Base-by-base conservation (phyloP, 2,797 vertebrate species). In the Enteromius unitaeniatus region DNA sequence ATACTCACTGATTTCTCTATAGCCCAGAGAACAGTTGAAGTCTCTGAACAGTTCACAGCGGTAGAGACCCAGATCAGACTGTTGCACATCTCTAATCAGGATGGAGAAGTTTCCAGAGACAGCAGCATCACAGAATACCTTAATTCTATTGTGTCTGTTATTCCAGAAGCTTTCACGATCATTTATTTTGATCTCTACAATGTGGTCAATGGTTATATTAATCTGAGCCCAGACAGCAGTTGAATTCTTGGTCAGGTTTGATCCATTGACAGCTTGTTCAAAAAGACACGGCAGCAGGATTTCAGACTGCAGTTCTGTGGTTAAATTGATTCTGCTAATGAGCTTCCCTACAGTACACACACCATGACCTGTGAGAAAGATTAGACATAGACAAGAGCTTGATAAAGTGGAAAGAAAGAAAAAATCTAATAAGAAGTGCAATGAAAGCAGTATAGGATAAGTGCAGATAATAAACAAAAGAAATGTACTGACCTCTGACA, bases 91-190 rank as follows among this genome's bases (percentile, higher is more conserved):
- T 26, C 4, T 28, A 49, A 83, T 47, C 2, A 81, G 42, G 53
- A 86, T 81, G 81, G 85, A 86, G 83, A 88, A 85, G 51, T 86
- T 78, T 78, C 85, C 85, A 53, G 79, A 69, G 53, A 26, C 69
- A 17, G 45, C 55, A 8, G 5, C n/a, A 0, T 34, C 2, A 45
- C 34, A 1, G 19, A 82, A 86, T 4, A 5, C 0, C 1, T 77
- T 53, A 51, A 88, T 58, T 70, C 70, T 83, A 2, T 40, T 1
- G 6, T 0, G 0, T 74, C 40, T 82, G 14, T 3, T 1, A 51
- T 34, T 15, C 85, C 87, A 88, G 79, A 45, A 47, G 0, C 0
- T 23, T 60, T 0, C 1, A 0, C 0, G 7, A 53, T 2, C 70
- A 31, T 26, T 31, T 75, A 79, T 47, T 10, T 0, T 1, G 76